Percentiles rank a stretch among this genome's conserved stretches.
These are phyloP conservation scores for Bradypodion ventrale DNA, from an alignment of 2,797 vertebrate genomes.

Conservation along the genomic window DNA sequence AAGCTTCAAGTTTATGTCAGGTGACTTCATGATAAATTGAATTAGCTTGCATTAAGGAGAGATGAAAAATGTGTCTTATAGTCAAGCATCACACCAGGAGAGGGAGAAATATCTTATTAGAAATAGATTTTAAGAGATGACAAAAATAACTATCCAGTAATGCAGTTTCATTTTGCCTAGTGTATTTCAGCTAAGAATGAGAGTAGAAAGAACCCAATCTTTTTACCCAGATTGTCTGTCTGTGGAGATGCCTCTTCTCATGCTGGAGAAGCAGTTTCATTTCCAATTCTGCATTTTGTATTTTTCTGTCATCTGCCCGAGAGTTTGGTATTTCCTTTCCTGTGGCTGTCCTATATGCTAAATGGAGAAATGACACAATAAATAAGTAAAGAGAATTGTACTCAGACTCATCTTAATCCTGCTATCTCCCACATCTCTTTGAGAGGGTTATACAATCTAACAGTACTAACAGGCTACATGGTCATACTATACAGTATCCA, in stretches of 20 bases:
- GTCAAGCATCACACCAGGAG: neutral
- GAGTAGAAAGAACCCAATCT: neutral
- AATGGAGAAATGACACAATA: neutral
- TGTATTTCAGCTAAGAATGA: neutral
- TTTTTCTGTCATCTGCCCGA: neutral
- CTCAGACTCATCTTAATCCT: neutral
- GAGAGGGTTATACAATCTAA: too few species aligned
- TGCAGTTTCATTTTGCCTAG: neutral
- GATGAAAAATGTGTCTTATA: neutral
- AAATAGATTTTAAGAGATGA: neutral
- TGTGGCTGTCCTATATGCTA: neutral
- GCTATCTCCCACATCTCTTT: neutral
- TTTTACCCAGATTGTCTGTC: neutral
- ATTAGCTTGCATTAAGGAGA: conserved; percentile 15
- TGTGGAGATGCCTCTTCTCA: neutral
- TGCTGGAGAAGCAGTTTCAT: neutral
- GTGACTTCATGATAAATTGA: conserved; percentile 7
- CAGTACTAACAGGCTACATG: too few species aligned
- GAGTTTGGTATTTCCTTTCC: neutral
- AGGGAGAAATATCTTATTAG: neutral
- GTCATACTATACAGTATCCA: too few species aligned
- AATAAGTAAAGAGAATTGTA: neutral
- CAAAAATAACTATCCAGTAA: neutral
- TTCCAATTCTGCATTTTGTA: neutral
- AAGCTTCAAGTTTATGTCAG: neutral